Conservation (phyloP, 2,888 invertebrate genomes). For the Eristalis pertinax region DNA sequence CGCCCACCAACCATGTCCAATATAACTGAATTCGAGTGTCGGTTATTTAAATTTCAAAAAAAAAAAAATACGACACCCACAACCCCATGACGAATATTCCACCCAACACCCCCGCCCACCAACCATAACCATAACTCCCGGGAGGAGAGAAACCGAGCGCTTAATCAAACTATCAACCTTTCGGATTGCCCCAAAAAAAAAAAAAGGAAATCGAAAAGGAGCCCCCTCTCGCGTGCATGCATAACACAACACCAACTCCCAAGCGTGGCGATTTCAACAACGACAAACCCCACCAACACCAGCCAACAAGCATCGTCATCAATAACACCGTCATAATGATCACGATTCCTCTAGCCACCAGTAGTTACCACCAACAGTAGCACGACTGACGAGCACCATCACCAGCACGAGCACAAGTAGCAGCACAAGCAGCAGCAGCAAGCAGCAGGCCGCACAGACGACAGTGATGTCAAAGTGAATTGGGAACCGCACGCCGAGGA, state of each 20-base stretch:
- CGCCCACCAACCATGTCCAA: neutral
- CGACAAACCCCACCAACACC: constrained; percentile 20
- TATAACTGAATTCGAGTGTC: neutral
- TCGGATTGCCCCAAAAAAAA: constrained; percentile 18
- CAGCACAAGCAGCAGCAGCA: constrained; percentile 24
- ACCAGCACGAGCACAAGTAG: constrained; percentile 20
- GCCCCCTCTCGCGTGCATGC: too few species aligned
- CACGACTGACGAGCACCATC: neutral
- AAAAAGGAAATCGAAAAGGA: neutral
- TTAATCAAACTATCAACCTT: constrained; percentile 53
- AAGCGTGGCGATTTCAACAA: constrained; percentile 35
- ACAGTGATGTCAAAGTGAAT: constrained; percentile 25
- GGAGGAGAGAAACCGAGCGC: neutral
- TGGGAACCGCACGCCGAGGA: constrained; percentile 54
- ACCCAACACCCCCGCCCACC: neutral
- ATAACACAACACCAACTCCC: constrained; percentile 34
- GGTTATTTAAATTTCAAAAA: constrained; percentile 26
- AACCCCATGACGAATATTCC: constrained; percentile 37
- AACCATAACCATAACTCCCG: neutral
- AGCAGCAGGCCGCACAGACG: constrained; percentile 8
- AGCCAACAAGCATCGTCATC: constrained; percentile 39
- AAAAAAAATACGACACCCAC: constrained; percentile 8
- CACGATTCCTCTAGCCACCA: constrained; percentile 40
- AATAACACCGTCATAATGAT: constrained; percentile 48
- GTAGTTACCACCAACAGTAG: constrained; percentile 15